Conservation (phyloP, 2,888 invertebrate genomes). For the Drosophila infuscata region DNA sequence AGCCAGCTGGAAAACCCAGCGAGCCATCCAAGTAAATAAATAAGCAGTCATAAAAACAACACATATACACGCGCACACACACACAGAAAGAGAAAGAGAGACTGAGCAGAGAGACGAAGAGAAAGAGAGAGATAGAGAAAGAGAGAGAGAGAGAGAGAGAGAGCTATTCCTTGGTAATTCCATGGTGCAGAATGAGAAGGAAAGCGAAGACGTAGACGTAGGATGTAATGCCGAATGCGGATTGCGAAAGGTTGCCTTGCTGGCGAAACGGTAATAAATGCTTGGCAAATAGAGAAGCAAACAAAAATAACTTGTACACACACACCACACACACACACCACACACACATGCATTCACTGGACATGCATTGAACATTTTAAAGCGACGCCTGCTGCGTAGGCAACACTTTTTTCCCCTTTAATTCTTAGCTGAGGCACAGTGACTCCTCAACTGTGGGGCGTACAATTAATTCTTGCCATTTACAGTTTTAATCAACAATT, state of each 20-base stretch:
- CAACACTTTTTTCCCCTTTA: constrained; percentile 24
- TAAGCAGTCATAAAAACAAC: constrained; percentile 79
- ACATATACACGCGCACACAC: constrained; percentile 19
- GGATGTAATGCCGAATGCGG: constrained; percentile 3
- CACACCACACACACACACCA: constrained; percentile 14
- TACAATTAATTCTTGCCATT: background rate
- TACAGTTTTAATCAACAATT: background rate
- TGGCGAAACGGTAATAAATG: constrained; percentile 68
- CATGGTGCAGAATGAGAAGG: constrained; percentile 37
- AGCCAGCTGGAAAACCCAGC: constrained; percentile 78
- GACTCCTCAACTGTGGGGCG: constrained; percentile 24
- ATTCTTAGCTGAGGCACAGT: constrained; percentile 32
- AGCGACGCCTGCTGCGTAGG: constrained; percentile 46
- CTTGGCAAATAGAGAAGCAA: constrained; percentile 62
- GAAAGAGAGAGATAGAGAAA: background rate
- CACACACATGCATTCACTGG: constrained; percentile 16
- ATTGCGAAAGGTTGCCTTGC: constrained; percentile 30
- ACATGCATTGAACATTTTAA: constrained; percentile 1
- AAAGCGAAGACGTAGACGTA: constrained; percentile 8
- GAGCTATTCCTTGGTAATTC: constrained; percentile 63
- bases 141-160: constrained; percentile 1
- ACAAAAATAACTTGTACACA: constrained; percentile 8
- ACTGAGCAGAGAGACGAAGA: background rate
- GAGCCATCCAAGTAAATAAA: constrained; percentile 75
- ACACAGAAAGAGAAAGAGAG: background rate